Base-by-base conservation (phyloP, 1,140 invertebrate species). In the Drosophila orena region DNA sequence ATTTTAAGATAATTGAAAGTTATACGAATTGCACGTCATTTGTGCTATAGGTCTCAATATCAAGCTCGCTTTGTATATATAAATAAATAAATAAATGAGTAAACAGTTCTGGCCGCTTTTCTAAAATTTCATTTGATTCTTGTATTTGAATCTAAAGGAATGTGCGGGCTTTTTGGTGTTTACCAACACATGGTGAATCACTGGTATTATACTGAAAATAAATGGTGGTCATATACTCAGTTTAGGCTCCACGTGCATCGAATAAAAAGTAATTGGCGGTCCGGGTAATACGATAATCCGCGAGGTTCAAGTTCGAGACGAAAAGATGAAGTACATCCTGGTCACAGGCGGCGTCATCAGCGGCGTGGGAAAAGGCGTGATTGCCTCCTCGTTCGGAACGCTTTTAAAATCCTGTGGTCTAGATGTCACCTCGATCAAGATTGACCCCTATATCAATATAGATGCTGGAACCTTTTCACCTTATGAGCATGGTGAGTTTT, bases 381-480 rank as follows among this genome's bases (percentile, higher is more conserved):
- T 99, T 79, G 97, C 98, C 11, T 98, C 97, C 92, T 98, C 97
- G 61, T 96, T 99, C 91, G 98, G 98, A 14, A 98, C 98, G 22
- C 96, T 99, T 75, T 93, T 99, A 4, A 99, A 99, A 93, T 96
- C 96, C 68, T 97, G 96, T 91, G 98, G 97, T 4, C 95, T 99
- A 49, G 94, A 96, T 91, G 98, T 99, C 4, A 99, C 98, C 22
- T 97, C 97, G 14, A 99, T 99, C 79, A 99, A 99, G 94, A 99
- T 99, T 89, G 98, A 99, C 93, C 98, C 98, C 0, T 99, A 99
- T 91, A 98, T 99, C 53, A 99, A 99, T 93, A 98, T 99, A 74
- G 98, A 99, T 93, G 98, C 98, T 79, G 98, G 98, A 73, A 99
- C 98, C 42, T 99, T 99, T 94, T 99, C 98, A 2, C 98, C 98